Conservation (phyloP, 2,888 invertebrate genomes). For the Himalopsyche anomala region DNA sequence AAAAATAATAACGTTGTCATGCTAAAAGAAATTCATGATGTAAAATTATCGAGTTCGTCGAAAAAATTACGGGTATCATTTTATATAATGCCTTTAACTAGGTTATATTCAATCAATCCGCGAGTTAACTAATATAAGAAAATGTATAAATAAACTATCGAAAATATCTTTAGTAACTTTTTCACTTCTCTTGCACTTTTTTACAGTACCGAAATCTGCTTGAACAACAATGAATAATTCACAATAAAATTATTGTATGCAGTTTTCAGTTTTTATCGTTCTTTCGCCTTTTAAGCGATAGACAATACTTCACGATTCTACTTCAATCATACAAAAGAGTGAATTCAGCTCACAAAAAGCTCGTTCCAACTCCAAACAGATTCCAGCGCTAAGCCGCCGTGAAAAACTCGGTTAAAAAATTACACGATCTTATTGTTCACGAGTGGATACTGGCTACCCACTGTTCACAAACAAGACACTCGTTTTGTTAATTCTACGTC, state of each 20-base stretch:
- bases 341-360: conserved; percentile 10
- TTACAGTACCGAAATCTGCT: neutral
- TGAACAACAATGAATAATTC: conserved; percentile 3
- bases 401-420: conserved; percentile 47
- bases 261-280: conserved; percentile 29
- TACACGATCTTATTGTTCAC: conserved; percentile 43
- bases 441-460: conserved; percentile 6
- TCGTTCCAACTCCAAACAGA: conserved; percentile 5
- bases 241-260: neutral
- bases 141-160: no score
- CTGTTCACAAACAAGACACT: neutral
- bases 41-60: no score
- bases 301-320: conserved; percentile 36
- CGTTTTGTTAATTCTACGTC: no score
- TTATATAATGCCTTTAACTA: no score
- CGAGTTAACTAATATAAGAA: no score
- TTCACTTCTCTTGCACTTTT: no score
- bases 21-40: no score
- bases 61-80: no score
- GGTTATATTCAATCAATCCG: no score
- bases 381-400: conserved; percentile 27
- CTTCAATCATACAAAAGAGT: conserved; percentile 37
- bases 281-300: conserved; percentile 37
- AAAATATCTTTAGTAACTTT: no score
- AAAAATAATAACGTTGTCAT: no score